phyloP scores from a whole-genome alignment of 1,140 invertebrate species.

The Phenacoccus solenopsis region DNA sequence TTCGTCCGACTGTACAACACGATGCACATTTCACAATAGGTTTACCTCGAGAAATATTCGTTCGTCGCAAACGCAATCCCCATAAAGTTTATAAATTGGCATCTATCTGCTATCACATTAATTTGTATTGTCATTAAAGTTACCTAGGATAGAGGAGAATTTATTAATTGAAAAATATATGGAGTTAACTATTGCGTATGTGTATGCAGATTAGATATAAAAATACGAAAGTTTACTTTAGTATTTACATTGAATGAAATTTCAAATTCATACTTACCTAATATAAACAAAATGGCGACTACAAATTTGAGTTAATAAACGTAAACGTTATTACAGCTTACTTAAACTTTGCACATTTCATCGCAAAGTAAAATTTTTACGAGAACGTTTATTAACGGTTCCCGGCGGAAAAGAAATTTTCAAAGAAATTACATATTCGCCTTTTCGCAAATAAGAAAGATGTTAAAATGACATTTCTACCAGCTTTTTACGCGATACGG shows the following conservation, averaged over 20 bases:
- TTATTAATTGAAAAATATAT: too few species aligned
- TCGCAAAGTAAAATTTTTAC: not conserved
- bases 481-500: not conserved
- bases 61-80: not conserved
- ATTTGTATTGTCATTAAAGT: too few species aligned
- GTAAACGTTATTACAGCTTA: not conserved
- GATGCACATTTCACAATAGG: not conserved
- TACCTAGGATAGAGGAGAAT: too few species aligned
- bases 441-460: not conserved
- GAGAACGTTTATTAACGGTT: conserved; percentile 1
- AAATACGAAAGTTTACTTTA: too few species aligned
- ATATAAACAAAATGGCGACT: conserved; percentile 2
- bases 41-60: not conserved
- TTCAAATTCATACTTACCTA: not conserved
- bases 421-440: not conserved
- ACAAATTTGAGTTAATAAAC: not conserved
- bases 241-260: too few species aligned
- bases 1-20: not conserved
- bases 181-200: not conserved
- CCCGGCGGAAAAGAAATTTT: not conserved
- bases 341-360: not conserved
- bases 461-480: not conserved
- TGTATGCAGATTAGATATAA: not conserved
- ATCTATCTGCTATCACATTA: too few species aligned
- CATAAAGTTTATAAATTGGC: not conserved